Percentiles rank a stretch among this genome's conserved stretches.
These are phyloP conservation scores for Macropis europaea DNA, from an alignment of 2,888 invertebrate species.

Conservation along the genomic window DNA sequence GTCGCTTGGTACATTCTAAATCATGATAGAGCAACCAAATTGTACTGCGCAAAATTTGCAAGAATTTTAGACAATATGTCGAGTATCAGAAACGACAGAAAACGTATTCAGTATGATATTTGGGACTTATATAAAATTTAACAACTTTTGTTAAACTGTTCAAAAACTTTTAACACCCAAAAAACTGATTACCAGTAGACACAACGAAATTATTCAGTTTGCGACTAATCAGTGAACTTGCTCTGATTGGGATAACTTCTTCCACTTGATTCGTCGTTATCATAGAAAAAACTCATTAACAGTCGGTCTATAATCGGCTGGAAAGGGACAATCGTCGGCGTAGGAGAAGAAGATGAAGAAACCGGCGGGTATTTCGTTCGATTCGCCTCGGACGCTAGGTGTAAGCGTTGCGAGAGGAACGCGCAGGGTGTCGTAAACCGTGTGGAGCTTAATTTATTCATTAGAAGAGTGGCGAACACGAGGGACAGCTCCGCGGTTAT, in stretches of 20 bases:
- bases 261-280: slow-evolving; percentile 14
- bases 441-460: slow-evolving; percentile 24
- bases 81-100: too few species aligned
- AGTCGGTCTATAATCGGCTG: slow-evolving; percentile 13
- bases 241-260: slow-evolving; percentile 34
- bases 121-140: too few species aligned
- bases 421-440: slow-evolving; percentile 30
- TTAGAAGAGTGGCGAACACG: slow-evolving; percentile 30
- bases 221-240: slow-evolving; percentile 17
- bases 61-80: too few species aligned
- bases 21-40: too few species aligned
- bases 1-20: too few species aligned
- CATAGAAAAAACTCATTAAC: slow-evolving; percentile 5
- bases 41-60: too few species aligned
- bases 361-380: too few species aligned
- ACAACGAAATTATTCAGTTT: slow-evolving; percentile 37
- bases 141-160: too few species aligned
- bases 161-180: too few species aligned
- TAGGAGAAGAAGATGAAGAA: too few species aligned
- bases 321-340: not conserved
- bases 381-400: slow-evolving; percentile 23
- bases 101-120: too few species aligned
- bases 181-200: too few species aligned
- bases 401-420: not conserved
- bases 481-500: slow-evolving; percentile 29